These are phyloP conservation scores for Prosapia bicincta DNA, from an alignment of 2,888 invertebrate genomes.

Conservation along the genomic window DNA sequence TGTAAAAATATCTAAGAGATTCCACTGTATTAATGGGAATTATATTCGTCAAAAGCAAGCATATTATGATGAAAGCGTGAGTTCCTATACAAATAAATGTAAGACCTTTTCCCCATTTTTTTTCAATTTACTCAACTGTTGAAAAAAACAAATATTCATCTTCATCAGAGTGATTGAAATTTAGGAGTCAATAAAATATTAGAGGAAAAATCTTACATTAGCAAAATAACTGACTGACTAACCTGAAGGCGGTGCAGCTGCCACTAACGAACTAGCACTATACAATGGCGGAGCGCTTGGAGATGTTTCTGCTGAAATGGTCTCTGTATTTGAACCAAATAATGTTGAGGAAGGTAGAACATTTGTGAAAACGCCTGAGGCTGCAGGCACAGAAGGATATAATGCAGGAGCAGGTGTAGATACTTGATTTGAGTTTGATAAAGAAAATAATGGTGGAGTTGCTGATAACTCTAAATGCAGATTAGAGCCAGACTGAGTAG, in stretches of 20 bases:
- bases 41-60: too few relatives aligned
- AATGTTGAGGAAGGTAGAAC: background rate
- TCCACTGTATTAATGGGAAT: too few relatives aligned
- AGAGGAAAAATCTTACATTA: too few relatives aligned
- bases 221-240: too few relatives aligned
- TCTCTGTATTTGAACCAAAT: background rate
- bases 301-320: background rate
- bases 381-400: background rate
- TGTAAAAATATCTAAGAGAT: too few relatives aligned
- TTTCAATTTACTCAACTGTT: too few relatives aligned
- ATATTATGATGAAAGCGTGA: too few relatives aligned
- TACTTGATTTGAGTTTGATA: background rate
- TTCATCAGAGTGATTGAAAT: too few relatives aligned
- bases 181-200: too few relatives aligned
- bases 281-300: background rate
- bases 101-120: too few relatives aligned
- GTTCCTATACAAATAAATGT: too few relatives aligned
- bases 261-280: background rate
- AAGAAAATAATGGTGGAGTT: background rate
- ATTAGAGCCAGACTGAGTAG: background rate
- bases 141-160: too few relatives aligned
- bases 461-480: background rate
- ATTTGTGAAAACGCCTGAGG: constrained; percentile 38
- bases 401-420: background rate
- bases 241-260: constrained; percentile 16